Conservation (phyloP, 2,888 invertebrate genomes). For the Plebejus anna region DNA sequence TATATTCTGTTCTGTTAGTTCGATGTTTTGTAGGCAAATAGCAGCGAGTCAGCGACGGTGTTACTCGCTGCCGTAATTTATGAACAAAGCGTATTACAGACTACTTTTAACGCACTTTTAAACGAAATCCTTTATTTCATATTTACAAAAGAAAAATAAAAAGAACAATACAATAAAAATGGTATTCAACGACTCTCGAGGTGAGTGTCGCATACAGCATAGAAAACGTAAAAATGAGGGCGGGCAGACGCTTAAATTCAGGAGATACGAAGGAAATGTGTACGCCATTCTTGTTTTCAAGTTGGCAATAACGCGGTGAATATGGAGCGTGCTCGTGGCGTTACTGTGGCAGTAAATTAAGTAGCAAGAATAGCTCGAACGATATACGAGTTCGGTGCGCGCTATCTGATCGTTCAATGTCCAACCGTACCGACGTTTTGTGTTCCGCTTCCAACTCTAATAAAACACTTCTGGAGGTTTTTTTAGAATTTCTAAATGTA, state of each 20-base stretch:
- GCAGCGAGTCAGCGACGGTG: neutral
- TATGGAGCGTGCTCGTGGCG: slow-evolving; percentile 75
- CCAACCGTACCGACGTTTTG: slow-evolving; percentile 39
- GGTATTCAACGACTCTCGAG: slow-evolving; percentile 43
- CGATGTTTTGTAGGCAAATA: neutral
- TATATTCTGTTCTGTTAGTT: neutral
- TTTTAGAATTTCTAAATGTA: slow-evolving; percentile 14
- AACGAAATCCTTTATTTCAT: slow-evolving; percentile 17
- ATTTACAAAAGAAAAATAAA: slow-evolving; percentile 33
- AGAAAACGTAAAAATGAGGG: slow-evolving; percentile 58
- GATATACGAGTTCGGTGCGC: slow-evolving; percentile 54
- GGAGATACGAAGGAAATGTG: slow-evolving; percentile 72
- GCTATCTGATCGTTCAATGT: slow-evolving; percentile 60
- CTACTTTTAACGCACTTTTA: slow-evolving; percentile 16
- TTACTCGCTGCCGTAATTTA: neutral
- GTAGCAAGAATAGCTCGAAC: slow-evolving; percentile 55
- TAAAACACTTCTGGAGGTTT: slow-evolving; percentile 19
- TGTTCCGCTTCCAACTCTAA: slow-evolving; percentile 35
- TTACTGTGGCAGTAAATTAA: slow-evolving; percentile 72
- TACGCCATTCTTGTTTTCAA: slow-evolving; percentile 74
- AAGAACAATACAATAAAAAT: slow-evolving; percentile 30
- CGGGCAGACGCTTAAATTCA: slow-evolving; percentile 65
- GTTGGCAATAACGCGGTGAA: slow-evolving; percentile 75
- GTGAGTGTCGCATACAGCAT: slow-evolving; percentile 41
- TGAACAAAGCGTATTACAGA: slow-evolving; percentile 21